Percentiles rank a stretch among this genome's conserved stretches.
Conservation (phyloP, 2,888 invertebrate genomes). For the Synanthedon formicaeformis region DNA sequence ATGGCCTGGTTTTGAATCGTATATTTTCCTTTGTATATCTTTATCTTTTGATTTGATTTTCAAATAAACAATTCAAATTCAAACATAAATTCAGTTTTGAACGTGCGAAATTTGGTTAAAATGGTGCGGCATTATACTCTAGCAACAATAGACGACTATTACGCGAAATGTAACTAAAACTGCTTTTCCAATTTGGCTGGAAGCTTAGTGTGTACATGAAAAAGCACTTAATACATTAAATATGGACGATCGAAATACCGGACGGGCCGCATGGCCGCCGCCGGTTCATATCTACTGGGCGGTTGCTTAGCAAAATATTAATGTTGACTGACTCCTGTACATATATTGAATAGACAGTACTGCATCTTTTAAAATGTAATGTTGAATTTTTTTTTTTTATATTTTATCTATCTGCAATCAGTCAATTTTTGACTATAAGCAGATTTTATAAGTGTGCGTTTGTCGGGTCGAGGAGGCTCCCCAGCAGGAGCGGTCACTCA, state of each 20-base stretch:
- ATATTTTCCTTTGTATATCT: too few relatives aligned
- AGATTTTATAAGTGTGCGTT: too few relatives aligned
- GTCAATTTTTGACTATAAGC: too few relatives aligned
- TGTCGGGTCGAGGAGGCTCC: too few relatives aligned
- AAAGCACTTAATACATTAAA: slow-evolving; percentile 60
- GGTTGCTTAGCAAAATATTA: slow-evolving; percentile 21
- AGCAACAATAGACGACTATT: neutral
- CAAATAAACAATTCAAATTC: too few relatives aligned
- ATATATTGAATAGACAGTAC: too few relatives aligned
- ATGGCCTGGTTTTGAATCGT: too few relatives aligned
- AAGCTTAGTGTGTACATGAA: slow-evolving; percentile 32
- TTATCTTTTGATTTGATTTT: too few relatives aligned
- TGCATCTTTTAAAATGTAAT: too few relatives aligned
- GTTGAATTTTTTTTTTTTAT: too few relatives aligned
- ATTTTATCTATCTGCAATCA: too few relatives aligned
- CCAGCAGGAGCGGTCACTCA: too few relatives aligned
- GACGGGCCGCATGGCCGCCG: slow-evolving; percentile 15
- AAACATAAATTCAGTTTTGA: neutral
- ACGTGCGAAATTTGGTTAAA: neutral
- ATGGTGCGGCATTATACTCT: neutral
- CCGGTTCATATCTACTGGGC: slow-evolving; percentile 27
- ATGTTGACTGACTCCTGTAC: slow-evolving; percentile 9
- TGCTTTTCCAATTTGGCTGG: slow-evolving; percentile 11
- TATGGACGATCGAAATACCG: slow-evolving; percentile 28
- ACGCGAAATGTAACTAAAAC: slow-evolving; percentile 8